phyloP scores from a whole-genome alignment of 2,797 vertebrate species.

The Vultur gryphus region DNA sequence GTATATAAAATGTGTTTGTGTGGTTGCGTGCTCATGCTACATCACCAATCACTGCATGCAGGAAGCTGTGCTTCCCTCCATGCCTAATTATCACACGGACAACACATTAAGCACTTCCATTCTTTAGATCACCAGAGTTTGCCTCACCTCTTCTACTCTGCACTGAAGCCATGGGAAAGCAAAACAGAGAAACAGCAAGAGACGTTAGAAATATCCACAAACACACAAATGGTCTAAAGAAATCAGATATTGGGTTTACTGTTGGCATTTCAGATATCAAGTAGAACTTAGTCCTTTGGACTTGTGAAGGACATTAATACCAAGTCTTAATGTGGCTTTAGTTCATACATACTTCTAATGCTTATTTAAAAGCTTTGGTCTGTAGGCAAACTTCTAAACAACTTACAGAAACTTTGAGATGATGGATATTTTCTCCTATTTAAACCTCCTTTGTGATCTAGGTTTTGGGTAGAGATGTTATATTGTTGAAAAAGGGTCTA shows the following conservation, averaged over 20 bases:
- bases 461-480: neutral
- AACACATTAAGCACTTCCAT: neutral
- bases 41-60: neutral
- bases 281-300: neutral
- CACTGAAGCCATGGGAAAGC: constrained; percentile 88
- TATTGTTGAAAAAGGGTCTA: neutral
- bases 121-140: neutral
- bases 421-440: neutral
- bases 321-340: neutral
- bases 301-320: neutral
- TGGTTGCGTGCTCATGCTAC: neutral
- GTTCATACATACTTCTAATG: neutral
- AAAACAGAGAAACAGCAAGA: constrained; percentile 69
- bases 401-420: neutral
- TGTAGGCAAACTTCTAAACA: neutral
- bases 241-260: neutral
- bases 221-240: neutral
- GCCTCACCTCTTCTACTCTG: constrained; percentile 99
- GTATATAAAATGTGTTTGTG: neutral
- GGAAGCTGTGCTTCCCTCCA: neutral
- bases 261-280: neutral
- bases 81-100: neutral
- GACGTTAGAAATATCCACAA: constrained; percentile 65
- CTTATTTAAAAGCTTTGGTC: neutral
- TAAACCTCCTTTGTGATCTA: neutral